Evolutionary conservation across 2,888 invertebrate species (phyloP).

Genomic region (Philopedon plagiatum): DNA sequence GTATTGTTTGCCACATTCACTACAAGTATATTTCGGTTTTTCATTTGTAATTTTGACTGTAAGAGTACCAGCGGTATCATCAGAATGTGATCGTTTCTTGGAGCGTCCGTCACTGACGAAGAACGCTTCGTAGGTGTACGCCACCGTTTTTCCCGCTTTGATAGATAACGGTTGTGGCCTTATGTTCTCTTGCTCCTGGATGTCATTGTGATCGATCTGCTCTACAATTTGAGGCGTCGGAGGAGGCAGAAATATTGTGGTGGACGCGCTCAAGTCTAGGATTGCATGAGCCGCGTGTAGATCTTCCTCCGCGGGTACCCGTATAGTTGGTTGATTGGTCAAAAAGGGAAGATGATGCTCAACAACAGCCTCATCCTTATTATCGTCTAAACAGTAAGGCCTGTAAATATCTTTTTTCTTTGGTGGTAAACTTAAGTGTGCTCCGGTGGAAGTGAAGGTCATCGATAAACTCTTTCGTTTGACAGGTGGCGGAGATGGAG

Average conservation of each 20-base stretch:
- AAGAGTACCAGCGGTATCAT: constrained; percentile 56
- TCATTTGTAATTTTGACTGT: constrained; percentile 59
- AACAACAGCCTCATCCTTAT: constrained; percentile 59
- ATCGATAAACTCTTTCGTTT: constrained; percentile 83
- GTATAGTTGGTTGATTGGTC: constrained; percentile 69
- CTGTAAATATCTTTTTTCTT: constrained; percentile 94
- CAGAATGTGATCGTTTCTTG: constrained; percentile 69
- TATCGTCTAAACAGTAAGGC: constrained; percentile 86
- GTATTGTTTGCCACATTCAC: constrained; percentile 92
- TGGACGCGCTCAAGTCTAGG: constrained; percentile 89
- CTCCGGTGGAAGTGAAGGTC: constrained; percentile 89
- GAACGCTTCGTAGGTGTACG: constrained; percentile 93
- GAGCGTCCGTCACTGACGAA: constrained; percentile 91
- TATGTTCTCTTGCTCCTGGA: constrained; percentile 54
- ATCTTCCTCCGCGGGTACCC: constrained; percentile 84
- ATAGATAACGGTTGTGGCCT: constrained; percentile 37
- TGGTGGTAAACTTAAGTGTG: constrained; percentile 87
- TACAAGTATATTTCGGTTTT: constrained; percentile 79
- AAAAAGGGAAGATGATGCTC: constrained; percentile 48
- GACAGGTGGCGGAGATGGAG: constrained; percentile 61
- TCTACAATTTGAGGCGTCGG: constrained; percentile 49
- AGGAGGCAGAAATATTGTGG: constrained; percentile 79
- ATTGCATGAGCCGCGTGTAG: constrained; percentile 91
- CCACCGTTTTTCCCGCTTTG: constrained; percentile 79
- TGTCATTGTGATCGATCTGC: constrained; percentile 38